Percentiles rank a stretch among this genome's conserved stretches.
These are phyloP conservation scores for Vulpes vulpes DNA, from an alignment of 2,113 vertebrate genomes.

Conservation along the genomic window DNA sequence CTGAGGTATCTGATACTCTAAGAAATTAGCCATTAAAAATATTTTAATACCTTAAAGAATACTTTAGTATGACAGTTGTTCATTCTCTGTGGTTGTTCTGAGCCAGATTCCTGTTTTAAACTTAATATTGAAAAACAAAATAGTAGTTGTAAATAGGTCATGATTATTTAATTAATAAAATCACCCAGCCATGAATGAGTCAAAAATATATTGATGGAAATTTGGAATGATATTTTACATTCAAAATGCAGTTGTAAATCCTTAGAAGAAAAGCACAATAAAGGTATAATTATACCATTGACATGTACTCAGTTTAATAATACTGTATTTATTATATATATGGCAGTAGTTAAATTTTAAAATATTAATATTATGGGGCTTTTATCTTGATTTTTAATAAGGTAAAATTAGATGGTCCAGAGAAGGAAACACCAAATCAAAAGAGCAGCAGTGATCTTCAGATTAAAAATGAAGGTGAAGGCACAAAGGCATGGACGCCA, in stretches of 20 bases:
- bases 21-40: slow-evolving; percentile 24
- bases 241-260: slow-evolving; percentile 37
- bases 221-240: slow-evolving; percentile 37
- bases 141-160: background rate
- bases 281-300: slow-evolving; percentile 20
- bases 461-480: slow-evolving; percentile 62
- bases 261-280: background rate
- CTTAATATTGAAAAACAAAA: background rate
- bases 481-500: background rate
- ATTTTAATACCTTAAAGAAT: slow-evolving; percentile 1
- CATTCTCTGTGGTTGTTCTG: background rate
- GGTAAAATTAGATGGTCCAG: slow-evolving; percentile 87
- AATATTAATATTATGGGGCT: slow-evolving; percentile 52
- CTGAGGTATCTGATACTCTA: background rate
- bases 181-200: background rate
- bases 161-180: slow-evolving; percentile 37
- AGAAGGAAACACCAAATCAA: slow-evolving; percentile 82
- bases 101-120: background rate
- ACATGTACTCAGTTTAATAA: slow-evolving; percentile 33
- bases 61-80: background rate
- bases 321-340: slow-evolving; percentile 44
- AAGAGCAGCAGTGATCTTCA: slow-evolving; percentile 64
- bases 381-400: slow-evolving; percentile 80
- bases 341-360: slow-evolving; percentile 43
- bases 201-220: slow-evolving; percentile 6